Base-by-base conservation (phyloP, 2,113 vertebrate genomes). In the Scomber japonicus region DNA sequence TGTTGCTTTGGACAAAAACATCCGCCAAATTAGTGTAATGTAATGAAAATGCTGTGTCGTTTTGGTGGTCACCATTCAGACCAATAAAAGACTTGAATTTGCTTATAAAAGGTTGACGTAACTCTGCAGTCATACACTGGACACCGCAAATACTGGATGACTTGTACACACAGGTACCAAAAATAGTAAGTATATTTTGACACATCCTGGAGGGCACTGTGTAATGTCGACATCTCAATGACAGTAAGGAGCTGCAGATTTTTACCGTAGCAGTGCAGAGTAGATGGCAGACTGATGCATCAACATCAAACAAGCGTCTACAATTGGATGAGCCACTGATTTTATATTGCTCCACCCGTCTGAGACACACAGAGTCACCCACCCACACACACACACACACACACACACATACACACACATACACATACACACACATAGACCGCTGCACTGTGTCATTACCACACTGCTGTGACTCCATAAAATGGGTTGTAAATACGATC, bases 381-480 rank as follows among this genome's bases (percentile, higher is more conserved):
- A 65, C 56, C 62, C 71, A 21, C 21, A 27, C 24, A 27, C 44
- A 63, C 77, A 73, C 73, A 65, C 56, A 57, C 71, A 21, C 82
- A 44, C 69, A 73, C 62, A 64, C 35, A 51, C 57, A 57, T 62
- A 76, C 79, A 45, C 82, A 44, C 69, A 73, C 59, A 64, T 24
- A 48, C 54, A 57, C 65, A 76, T 53, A 74, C n/a, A 71, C 77
- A 78, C 80, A 59, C 75, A 46, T 73, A 86, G 68, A 77, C 88
- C 53, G 1, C 86, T 71, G 46, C 10, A 19, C 81, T 40, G 68
- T 88, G 81, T 93, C 85, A 92, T 89, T 88, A 87, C 72, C 71
- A 83, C 84, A 88, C 80, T 82, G 67, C 86, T 90, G 85, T 66
- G 81, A 93, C 91, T 93, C 89, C 82, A 91, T 94, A 91, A 93